Evolutionary conservation across 2,113 vertebrate genomes (phyloP), one percentile per base, ranked within the genome.

Genomic region (Sinocyclocheilus maitianheensis): DNA sequence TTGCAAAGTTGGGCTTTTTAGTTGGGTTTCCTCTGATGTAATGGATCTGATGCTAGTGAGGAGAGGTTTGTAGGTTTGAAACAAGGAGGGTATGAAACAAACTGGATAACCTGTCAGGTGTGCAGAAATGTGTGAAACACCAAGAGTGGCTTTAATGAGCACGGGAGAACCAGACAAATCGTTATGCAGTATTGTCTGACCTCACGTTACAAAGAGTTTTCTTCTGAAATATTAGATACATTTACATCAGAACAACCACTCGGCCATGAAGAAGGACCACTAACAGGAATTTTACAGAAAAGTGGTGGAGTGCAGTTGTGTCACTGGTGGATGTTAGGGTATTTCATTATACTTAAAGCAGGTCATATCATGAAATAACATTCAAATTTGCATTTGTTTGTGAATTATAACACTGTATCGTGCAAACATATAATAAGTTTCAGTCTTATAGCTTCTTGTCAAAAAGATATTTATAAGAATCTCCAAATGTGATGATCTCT

Each of bases 51-150:
- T 77, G 77, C 40, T 75, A 46, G 26, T 40, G 77, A 60, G 16
- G 77, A 60, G n/a, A 81, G 40, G 79, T 63, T 20, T 65, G 69
- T 60, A 24, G 79, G 55, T 86, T 83, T 26, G 26, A 26, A 26
- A 26, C 26, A 26, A 26, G 26, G 40, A 77, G 37, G 60, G 6
- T 71, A 55, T 81, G 62, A 74, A 82, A 65, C 46, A 37, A 77
- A 82, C 77, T 67, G 85, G 46, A 86, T 86, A 71, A 65, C 62
- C 69, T 86, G 71, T 77, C 85, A 82, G 22, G 79, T 86, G 85
- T 76, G 78, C 78, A 82, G 85, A 53, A 81, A 65, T 26, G 85
- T 86, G 85, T 86, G 40, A 82, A 82, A 75, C 53, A 16, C 48
- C 69, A 82, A 82, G 71, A 76, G 26, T 62, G 2, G 24, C 60